Evolutionary conservation across 2,797 vertebrate genomes (phyloP).

Genomic region (Eidolon dupreanum): DNA sequence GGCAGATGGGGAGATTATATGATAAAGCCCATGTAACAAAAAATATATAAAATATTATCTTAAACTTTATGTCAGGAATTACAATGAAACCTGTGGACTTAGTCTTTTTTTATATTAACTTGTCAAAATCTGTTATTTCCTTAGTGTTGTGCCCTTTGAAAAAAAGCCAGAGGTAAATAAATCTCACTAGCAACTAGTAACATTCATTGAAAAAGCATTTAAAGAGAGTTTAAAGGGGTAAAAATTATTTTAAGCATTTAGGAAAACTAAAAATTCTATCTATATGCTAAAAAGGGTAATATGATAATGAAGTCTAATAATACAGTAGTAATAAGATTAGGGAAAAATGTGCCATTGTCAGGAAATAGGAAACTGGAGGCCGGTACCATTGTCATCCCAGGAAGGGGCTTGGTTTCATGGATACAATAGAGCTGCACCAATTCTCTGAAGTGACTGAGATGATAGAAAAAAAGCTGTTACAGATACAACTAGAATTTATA

Average conservation of each 20-base stretch:
- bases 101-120: conserved; percentile 24
- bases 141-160: not conserved
- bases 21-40: not conserved
- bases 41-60: conserved; percentile 5
- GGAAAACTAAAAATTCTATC: conserved; percentile 31
- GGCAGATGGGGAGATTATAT: not conserved
- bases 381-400: not conserved
- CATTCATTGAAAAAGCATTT: conserved; percentile 34
- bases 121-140: conserved; percentile 46
- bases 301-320: conserved; percentile 38
- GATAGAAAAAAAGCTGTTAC: not conserved
- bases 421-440: not conserved
- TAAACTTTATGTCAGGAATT: not conserved
- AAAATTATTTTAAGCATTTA: conserved; percentile 63
- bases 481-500: not conserved
- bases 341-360: not conserved
- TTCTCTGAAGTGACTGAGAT: not conserved
- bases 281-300: conserved; percentile 44
- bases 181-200: not conserved
- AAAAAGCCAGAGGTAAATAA: conserved; percentile 22
- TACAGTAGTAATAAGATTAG: not conserved
- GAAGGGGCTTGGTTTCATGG: not conserved
- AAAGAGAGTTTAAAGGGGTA: not conserved
- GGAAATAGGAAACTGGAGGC: not conserved
- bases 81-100: not conserved